These are phyloP conservation scores for Eidolon dupreanum DNA, from an alignment of 2,797 vertebrate genomes.

Conservation along the genomic window DNA sequence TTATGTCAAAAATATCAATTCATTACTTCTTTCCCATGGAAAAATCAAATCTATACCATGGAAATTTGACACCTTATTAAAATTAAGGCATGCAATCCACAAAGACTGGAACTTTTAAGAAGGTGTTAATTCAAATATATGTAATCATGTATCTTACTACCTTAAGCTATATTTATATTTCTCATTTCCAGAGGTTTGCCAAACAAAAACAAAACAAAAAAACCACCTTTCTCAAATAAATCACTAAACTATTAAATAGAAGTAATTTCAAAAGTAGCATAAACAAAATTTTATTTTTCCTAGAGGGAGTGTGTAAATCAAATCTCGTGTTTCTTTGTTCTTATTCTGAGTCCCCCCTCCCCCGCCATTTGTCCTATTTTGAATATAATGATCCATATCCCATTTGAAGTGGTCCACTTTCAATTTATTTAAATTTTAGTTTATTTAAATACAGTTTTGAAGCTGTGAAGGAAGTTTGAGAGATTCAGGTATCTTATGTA, in stretches of 20 bases:
- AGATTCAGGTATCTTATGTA: not conserved
- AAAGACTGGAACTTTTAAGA: not conserved
- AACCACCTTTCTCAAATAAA: not conserved
- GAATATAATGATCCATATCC: not conserved
- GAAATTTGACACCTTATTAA: constrained; percentile 30
- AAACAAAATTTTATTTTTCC: constrained; percentile 16
- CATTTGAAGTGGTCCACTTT: not conserved
- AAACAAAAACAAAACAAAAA: not conserved
- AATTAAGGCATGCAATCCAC: not conserved
- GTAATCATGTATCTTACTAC: not conserved
- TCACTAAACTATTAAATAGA: not conserved
- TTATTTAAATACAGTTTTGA: constrained; percentile 41
- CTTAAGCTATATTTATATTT: not conserved
- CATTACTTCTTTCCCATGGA: not conserved
- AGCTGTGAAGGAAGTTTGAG: not conserved
- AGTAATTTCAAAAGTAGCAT: not conserved
- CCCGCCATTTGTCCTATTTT: constrained; percentile 4
- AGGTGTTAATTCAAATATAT: not conserved
- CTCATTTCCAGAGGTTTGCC: not conserved
- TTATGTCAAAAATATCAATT: not conserved
- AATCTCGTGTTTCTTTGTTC: not conserved
- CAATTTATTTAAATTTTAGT: not conserved
- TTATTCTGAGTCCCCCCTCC: not conserved
- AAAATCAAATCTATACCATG: not conserved
- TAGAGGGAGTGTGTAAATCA: not conserved